Conservation (phyloP, 2,888 invertebrate species). For the Chymomyza fuscimana region DNA sequence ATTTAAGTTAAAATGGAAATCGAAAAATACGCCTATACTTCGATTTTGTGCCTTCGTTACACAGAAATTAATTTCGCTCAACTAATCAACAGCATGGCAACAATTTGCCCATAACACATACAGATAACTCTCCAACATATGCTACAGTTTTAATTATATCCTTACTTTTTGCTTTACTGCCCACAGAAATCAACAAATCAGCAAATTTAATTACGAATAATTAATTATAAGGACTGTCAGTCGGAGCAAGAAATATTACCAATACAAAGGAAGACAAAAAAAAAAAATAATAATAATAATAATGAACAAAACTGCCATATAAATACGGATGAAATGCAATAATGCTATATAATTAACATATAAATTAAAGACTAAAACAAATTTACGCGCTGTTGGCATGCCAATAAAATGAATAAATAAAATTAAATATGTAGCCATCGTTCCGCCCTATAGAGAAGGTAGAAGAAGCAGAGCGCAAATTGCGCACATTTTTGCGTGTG, state of each 20-base stretch:
- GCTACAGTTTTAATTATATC: conserved; percentile 52
- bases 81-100: not conserved
- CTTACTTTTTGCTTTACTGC: not conserved
- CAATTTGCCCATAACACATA: not conserved
- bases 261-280: not conserved
- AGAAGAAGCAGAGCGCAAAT: not conserved
- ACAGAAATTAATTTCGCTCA: too few relatives aligned
- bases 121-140: not conserved
- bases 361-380: conserved; percentile 65
- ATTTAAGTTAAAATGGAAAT: too few relatives aligned
- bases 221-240: conserved; percentile 53
- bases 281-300: conserved; percentile 45
- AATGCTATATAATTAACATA: conserved; percentile 65
- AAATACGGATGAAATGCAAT: conserved; percentile 39
- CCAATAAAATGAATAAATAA: conserved; percentile 7
- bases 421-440: not conserved
- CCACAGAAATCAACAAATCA: conserved; percentile 21
- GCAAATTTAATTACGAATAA: conserved; percentile 69
- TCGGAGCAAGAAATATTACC: not conserved
- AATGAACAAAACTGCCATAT: conserved; percentile 58
- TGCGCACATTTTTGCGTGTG: conserved; percentile 2
- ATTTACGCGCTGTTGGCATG: conserved; percentile 6
- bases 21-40: too few relatives aligned
- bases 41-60: too few relatives aligned
- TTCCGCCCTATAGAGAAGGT: not conserved